These are phyloP conservation scores for Plecturocebus donacophilus DNA, from an alignment of 2,113 vertebrate species.

Conservation along the genomic window DNA sequence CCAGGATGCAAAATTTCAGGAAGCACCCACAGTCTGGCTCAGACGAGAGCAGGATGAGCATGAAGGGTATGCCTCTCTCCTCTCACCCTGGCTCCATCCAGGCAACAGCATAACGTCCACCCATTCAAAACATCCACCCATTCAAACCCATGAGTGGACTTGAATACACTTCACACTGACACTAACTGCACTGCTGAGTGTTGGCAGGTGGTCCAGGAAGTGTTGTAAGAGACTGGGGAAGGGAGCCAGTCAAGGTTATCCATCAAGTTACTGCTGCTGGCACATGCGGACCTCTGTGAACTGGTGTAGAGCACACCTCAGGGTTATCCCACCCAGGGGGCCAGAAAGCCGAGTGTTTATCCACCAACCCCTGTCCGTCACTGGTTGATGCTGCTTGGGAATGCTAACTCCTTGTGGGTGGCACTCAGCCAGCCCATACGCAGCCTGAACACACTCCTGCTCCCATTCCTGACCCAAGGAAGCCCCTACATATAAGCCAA, in stretches of 20 bases:
- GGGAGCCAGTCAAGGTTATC: no score
- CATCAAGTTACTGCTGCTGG: not conserved
- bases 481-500: not conserved
- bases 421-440: not conserved
- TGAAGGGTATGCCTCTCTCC: accelerated
- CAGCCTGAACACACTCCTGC: not conserved
- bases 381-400: not conserved
- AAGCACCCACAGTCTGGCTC: not conserved
- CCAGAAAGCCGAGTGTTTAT: no score
- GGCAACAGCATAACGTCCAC: not conserved
- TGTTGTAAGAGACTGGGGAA: not conserved
- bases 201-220: not conserved
- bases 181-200: no score
- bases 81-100: not conserved
- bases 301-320: no score
- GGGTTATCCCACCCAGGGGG: not conserved
- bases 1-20: not conserved
- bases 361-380: accelerated
- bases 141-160: not conserved
- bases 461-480: not conserved
- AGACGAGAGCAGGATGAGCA: accelerated
- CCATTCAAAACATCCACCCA: not conserved
- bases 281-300: not conserved
- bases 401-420: not conserved
- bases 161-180: not conserved